phyloP scores from a whole-genome alignment of 2,113 vertebrate genomes.

The Perccottus glenii region DNA sequence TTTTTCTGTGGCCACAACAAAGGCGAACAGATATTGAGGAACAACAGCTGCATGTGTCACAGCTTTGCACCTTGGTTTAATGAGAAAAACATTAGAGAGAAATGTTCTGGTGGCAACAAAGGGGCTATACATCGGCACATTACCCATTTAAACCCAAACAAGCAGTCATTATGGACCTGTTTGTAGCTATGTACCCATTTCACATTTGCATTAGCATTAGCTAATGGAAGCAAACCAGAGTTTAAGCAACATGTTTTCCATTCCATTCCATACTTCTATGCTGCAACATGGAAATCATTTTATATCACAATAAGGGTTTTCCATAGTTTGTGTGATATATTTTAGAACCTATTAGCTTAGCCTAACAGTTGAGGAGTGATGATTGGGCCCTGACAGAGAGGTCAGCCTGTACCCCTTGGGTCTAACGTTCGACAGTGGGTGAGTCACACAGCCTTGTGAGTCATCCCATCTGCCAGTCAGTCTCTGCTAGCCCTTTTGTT shows the following conservation, averaged over 20 bases:
- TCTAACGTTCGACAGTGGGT: constrained; percentile 21
- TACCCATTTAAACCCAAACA: background rate
- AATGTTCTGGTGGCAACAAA: constrained; percentile 24
- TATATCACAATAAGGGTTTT: background rate
- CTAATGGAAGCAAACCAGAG: background rate
- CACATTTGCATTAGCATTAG: background rate
- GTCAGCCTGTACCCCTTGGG: constrained; percentile 61
- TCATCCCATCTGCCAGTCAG: constrained; percentile 46
- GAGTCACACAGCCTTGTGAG: constrained; percentile 32
- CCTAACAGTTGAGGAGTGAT: constrained; percentile 45
- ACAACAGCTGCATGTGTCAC: constrained; percentile 34
- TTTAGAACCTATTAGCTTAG: background rate
- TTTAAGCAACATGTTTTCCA: background rate
- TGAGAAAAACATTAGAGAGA: constrained; percentile 39
- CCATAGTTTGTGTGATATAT: background rate
- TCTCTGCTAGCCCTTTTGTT: constrained; percentile 24
- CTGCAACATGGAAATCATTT: background rate
- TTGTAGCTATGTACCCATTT: too few relatives aligned
- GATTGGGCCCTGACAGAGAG: constrained; percentile 58
- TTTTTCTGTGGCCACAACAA: constrained; percentile 7
- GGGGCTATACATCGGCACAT: background rate
- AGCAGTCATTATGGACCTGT: background rate
- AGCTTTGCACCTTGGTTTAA: constrained; percentile 1
- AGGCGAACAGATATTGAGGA: constrained; percentile 38
- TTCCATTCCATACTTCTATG: background rate